Evolutionary conservation across 2,113 vertebrate species (phyloP).

Genomic region (Podarcis raffonei): DNA sequence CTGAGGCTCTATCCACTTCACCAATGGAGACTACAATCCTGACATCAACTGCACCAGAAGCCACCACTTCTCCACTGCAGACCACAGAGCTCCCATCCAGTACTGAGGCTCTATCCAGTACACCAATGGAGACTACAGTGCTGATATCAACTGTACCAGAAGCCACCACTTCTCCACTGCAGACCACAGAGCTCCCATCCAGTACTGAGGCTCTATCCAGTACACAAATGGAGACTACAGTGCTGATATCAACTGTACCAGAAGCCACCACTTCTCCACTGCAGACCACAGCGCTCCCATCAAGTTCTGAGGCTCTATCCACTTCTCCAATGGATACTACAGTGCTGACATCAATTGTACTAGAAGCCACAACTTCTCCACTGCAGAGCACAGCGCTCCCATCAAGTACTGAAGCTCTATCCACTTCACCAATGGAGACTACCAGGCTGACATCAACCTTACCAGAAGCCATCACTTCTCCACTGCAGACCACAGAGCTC

Average conservation of each 20-base stretch:
- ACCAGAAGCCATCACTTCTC: not conserved
- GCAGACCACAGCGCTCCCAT: not conserved
- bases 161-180: not conserved
- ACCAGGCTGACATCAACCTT: accelerated
- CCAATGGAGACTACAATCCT: too few relatives aligned
- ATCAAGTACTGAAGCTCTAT: accelerated
- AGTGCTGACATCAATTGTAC: accelerated
- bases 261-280: too few relatives aligned
- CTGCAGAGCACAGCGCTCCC: accelerated
- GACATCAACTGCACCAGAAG: too few relatives aligned
- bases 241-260: too few relatives aligned
- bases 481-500: accelerated
- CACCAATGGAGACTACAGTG: not conserved
- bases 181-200: not conserved
- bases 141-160: not conserved
- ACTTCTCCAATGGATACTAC: accelerated
- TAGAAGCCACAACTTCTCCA: accelerated
- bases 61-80: not conserved
- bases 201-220: not conserved
- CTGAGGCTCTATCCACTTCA: not conserved
- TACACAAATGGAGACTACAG: not conserved
- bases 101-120: too few relatives aligned
- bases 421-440: too few relatives aligned
- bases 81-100: not conserved
- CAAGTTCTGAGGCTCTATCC: not conserved